Percentiles rank a stretch among this genome's conserved stretches.
These are phyloP conservation scores for Epizoanthus stellaris DNA, from an alignment of 92 coral and sea anemone genomes.

Conservation along the genomic window DNA sequence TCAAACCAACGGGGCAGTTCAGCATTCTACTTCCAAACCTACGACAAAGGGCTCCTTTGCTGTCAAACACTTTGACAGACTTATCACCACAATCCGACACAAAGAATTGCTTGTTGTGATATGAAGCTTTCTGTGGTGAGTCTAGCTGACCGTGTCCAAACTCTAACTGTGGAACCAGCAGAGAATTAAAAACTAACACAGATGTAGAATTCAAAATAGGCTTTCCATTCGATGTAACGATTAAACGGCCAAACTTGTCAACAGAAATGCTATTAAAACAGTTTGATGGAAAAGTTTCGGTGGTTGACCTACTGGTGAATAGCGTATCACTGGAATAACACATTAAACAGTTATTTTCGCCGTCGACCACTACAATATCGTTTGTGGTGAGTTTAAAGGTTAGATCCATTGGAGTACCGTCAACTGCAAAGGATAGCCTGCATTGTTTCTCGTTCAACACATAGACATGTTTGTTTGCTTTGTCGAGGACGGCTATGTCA, in stretches of 20 bases:
- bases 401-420: constrained; percentile 12
- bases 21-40: constrained; percentile 24
- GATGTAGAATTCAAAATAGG: neutral
- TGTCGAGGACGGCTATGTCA: constrained; percentile 41
- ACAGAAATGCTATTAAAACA: constrained; percentile 18
- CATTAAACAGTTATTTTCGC: neutral
- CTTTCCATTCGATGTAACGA: constrained; percentile 8
- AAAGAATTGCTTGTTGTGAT: constrained; percentile 46
- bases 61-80: constrained; percentile 54
- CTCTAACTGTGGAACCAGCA: constrained; percentile 10
- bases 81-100: constrained; percentile 64
- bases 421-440: constrained; percentile 12
- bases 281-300: neutral
- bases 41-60: constrained; percentile 24
- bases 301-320: constrained; percentile 1
- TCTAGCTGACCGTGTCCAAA: constrained; percentile 56
- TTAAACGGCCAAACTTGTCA: neutral
- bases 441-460: constrained; percentile 15
- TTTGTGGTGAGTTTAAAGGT: neutral
- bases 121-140: constrained; percentile 60
- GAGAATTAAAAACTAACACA: constrained; percentile 3
- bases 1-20: constrained; percentile 9
- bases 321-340: neutral
- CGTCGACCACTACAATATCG: constrained; percentile 20
- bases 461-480: constrained; percentile 32